phyloP scores from a whole-genome alignment of 2,888 invertebrate species.

The Macrophya annulata region DNA sequence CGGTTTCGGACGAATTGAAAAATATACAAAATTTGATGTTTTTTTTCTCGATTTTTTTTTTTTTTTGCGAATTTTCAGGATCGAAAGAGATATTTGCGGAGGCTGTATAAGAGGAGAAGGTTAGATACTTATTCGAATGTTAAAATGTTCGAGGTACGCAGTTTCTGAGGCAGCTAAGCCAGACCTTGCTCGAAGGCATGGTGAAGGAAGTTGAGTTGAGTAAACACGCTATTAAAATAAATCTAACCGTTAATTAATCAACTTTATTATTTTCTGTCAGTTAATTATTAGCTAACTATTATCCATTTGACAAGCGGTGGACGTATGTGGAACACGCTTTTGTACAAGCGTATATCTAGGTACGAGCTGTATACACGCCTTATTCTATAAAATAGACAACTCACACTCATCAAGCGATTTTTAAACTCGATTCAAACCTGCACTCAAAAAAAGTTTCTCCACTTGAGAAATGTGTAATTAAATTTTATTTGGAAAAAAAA shows the following conservation, averaged over 20 bases:
- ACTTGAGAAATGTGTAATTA: background rate
- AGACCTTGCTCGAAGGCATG: constrained; percentile 10
- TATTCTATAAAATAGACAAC: background rate
- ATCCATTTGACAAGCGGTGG: constrained; percentile 60
- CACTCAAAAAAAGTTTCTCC: background rate
- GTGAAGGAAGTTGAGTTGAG: constrained; percentile 15
- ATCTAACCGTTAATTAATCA: constrained; percentile 68
- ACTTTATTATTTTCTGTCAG: constrained; percentile 62
- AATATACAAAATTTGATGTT: no score
- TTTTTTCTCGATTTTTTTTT: background rate
- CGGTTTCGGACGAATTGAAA: no score
- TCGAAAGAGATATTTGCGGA: background rate
- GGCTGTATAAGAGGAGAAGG: background rate
- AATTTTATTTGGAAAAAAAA: background rate
- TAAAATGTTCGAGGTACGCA: background rate
- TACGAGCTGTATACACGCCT: background rate
- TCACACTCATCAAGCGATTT: constrained; percentile 13
- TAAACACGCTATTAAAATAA: constrained; percentile 43
- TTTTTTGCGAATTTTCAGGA: background rate
- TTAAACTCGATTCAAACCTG: background rate
- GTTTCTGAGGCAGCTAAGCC: background rate
- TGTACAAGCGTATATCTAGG: background rate
- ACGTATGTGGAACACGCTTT: constrained; percentile 60
- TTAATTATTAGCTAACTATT: constrained; percentile 68
- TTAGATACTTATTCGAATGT: background rate